Evolutionary conservation across 2,797 vertebrate species (phyloP), one percentile per base, ranked within the genome.

Genomic region (Trachops cirrhosus): DNA sequence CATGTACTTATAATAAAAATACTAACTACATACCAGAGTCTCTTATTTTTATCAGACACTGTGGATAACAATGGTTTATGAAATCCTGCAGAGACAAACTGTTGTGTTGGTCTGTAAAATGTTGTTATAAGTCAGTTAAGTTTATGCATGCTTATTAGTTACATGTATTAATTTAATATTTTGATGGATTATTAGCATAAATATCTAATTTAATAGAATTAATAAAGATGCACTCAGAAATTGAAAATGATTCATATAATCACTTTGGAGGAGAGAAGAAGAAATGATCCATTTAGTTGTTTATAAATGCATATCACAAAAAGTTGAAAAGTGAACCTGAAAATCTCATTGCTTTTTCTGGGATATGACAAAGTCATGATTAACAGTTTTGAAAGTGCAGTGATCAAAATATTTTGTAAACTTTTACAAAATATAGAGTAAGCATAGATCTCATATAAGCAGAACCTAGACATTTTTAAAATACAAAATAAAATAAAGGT

Each of bases 151-250:
- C 94, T 97, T 97, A 93, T 96, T 97, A 97, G 89, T 93, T 96
- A 87, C 85, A 95, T 94, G 94, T 95, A 96, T 94, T 98, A 97
- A 98, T 98, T 98, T 96, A 96, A 85, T 26, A 71, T 97, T 97
- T 92, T 97, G 97, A 97, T 97, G 71, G 82, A 24, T 91, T 98
- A 92, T 97, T 97, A 98, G 85, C 70, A 96, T 85, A 97, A 97
- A 97, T 96, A 97, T 73, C 41, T 98, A 78, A 97, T 96, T 96
- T 95, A 97, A 97, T 97, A 97, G 96, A 97, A 97, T 96, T 97
- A 96, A 80, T 80, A 96, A 97, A 95, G 44, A 95, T 77, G 62
- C 59, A 97, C 95, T 96, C 96, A 97, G 89, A 95, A 97, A 97
- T 97, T 97, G 89, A 97, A 96, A 98, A 91, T 96, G 92, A 97